phyloP scores from a whole-genome alignment of 2,797 vertebrate genomes.

The Coregonus suidteri region DNA sequence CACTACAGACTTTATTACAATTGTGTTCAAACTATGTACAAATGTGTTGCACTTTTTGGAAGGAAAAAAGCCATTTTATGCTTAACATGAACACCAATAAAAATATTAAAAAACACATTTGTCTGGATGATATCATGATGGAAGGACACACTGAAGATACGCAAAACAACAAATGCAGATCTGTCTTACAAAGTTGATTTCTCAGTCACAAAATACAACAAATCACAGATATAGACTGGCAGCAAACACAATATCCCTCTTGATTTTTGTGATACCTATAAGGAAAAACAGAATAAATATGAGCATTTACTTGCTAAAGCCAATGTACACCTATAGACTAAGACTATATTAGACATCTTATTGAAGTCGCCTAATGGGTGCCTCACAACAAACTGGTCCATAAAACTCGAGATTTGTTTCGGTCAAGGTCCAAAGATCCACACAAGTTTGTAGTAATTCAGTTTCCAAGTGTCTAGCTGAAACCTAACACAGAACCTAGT shows the following conservation, averaged over 20 bases:
- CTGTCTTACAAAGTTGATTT: not conserved
- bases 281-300: not conserved
- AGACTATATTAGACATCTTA: too few relatives aligned
- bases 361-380: not conserved
- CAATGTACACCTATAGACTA: not conserved
- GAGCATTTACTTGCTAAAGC: not conserved
- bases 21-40: slow-evolving; percentile 86
- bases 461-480: not conserved
- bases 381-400: not conserved
- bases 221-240: slow-evolving; percentile 94
- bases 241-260: slow-evolving; percentile 98
- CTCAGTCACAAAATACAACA: not conserved
- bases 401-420: not conserved
- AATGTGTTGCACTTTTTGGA: slow-evolving; percentile 63
- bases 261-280: slow-evolving; percentile 96
- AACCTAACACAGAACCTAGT: not conserved
- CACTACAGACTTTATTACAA: slow-evolving; percentile 80
- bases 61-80: slow-evolving; percentile 62
- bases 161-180: not conserved
- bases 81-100: slow-evolving; percentile 56
- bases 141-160: slow-evolving; percentile 18
- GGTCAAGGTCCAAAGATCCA: not conserved
- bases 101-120: slow-evolving; percentile 40
- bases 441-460: not conserved
- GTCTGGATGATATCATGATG: slow-evolving; percentile 24